Base-by-base conservation (phyloP, 2,888 invertebrate species). In the Euzetes globulus region DNA sequence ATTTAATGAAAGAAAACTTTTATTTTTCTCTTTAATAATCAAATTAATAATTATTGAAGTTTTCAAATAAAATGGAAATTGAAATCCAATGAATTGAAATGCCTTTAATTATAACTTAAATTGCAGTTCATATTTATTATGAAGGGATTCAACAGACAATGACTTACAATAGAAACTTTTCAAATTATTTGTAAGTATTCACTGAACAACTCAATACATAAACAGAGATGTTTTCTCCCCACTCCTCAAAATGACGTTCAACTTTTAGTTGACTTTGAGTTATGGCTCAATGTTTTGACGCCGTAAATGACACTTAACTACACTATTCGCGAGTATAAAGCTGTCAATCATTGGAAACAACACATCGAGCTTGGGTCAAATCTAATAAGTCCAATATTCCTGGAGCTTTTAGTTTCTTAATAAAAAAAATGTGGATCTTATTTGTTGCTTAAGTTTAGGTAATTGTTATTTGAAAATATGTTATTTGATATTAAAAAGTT, bases 271-370 rank as follows among this genome's bases (percentile, higher is more conserved):
- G 60, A 27, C n/a, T 29, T 1, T 3, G 22, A 27, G 13, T 27
- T 22, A n/a, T 1, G 19, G 11, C 7, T 52, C 41, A 65, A 65
- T 37, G 65, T 25, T 33, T 19, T 37, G 19, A 33, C 65, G 37
- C 65, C 65, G 5, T 41, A 37, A 65, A 65, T 65, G 65, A n/a
- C 65, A 65, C 65, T 65, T 65, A 41, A 65, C 65, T 65, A 65
- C 65, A 65, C 1, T 3, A 22, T 58, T 29, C 58, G 9, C 13
- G 17, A 58, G 58, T 29, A 3, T 4, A 19, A 41, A 13, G 13
- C 6, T 41, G 41, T 41, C 41, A 19, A 50, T 50, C n/a, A 50
- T 5, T 50, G 41, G 13, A 41, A 41, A 41, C 41, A 11, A 50
- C 17, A 11, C 13, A 41, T 41, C 13, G 41, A 41, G 41, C 1